phyloP scores from a whole-genome alignment of 92 coral and sea anemone species.

The Palythoa heliodiscus region DNA sequence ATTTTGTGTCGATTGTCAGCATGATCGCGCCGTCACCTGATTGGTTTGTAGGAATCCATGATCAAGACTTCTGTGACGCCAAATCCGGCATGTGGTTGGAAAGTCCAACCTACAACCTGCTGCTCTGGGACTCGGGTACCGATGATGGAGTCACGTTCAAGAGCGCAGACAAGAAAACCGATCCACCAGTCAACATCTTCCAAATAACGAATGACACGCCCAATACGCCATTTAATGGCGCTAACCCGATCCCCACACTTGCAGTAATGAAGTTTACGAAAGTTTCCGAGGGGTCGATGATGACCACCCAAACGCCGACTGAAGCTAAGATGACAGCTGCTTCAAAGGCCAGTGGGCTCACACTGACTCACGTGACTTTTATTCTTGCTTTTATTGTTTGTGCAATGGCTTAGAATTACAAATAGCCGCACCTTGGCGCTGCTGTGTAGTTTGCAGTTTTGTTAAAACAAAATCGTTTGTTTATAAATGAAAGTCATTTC shows the following conservation, averaged over 20 bases:
- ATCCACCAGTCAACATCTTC: constrained; percentile 42
- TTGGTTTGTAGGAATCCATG: constrained; percentile 62
- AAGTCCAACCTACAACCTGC: not conserved
- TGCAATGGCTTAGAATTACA: not conserved
- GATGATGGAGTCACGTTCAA: constrained; percentile 33
- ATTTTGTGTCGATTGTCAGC: constrained; percentile 48
- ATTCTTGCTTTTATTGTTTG: not conserved
- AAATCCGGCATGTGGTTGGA: constrained; percentile 33
- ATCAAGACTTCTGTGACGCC: constrained; percentile 50
- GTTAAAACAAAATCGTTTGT: not conserved
- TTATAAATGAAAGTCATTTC: not conserved
- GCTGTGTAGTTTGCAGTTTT: not conserved
- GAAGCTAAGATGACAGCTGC: not conserved
- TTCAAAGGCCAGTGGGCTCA: constrained; percentile 21
- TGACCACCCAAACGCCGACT: not conserved
- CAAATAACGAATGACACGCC: constrained; percentile 33
- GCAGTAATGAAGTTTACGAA: constrained; percentile 48
- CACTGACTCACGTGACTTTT: constrained; percentile 17
- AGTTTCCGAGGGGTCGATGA: not conserved
- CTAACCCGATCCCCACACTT: not conserved
- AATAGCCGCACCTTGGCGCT: not conserved
- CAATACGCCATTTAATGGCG: constrained; percentile 31
- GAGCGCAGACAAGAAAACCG: not conserved
- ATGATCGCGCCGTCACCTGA: constrained; percentile 70
- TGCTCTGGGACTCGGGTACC: constrained; percentile 59